Conservation (phyloP, 2,113 vertebrate species). For the Diadophis punctatus region DNA sequence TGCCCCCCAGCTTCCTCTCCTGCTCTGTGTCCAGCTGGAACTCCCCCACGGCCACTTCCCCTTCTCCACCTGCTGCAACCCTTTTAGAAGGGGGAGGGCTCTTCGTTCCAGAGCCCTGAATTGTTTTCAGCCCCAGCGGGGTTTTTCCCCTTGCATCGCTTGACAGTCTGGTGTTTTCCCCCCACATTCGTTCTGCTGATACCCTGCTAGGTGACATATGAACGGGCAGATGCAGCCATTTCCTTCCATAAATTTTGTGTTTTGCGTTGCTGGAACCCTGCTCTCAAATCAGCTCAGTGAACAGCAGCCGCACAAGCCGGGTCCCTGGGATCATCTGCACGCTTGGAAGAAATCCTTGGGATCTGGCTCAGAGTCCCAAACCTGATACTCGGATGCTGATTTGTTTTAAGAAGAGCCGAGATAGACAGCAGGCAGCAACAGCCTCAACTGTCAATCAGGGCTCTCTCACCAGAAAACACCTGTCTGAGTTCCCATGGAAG, state of each 20-base stretch:
- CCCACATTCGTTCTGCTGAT: too few relatives aligned
- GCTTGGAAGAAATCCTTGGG: background rate
- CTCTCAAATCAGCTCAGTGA: background rate
- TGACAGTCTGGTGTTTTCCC: background rate
- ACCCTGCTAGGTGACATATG: accelerated
- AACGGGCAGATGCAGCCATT: accelerated
- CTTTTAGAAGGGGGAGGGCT: too few relatives aligned
- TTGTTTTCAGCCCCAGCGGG: background rate
- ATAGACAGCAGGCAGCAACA: accelerated
- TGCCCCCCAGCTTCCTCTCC: too few relatives aligned
- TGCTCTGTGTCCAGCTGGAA: background rate
- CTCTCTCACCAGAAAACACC: background rate
- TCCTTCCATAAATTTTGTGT: background rate
- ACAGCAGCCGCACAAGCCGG: accelerated
- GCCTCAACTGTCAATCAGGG: accelerated
- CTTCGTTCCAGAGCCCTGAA: background rate
- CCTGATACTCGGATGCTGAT: accelerated
- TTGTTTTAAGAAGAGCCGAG: background rate
- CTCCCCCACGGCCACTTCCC: background rate
- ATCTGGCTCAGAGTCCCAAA: background rate
- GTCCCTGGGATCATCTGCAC: background rate
- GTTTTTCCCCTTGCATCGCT: background rate
- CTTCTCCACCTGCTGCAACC: too few relatives aligned
- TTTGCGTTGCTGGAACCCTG: too few relatives aligned
- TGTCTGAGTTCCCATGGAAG: too few relatives aligned